Evolutionary conservation across 64 coral and sea anemone species (phyloP).

Genomic region (Stichodactyla mertensii): DNA sequence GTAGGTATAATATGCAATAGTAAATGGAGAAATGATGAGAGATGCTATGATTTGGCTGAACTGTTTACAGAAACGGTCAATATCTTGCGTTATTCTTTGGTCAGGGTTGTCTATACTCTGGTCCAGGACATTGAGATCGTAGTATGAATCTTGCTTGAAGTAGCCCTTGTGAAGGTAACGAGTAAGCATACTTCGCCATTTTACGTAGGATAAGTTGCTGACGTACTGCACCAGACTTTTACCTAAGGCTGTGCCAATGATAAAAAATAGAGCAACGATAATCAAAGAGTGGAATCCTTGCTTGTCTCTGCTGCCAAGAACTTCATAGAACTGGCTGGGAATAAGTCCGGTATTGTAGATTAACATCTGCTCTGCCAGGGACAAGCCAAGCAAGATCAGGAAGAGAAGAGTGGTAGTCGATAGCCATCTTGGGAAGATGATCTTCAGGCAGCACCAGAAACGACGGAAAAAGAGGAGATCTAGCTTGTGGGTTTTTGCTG

Average conservation of each 20-base stretch:
- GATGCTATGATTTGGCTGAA: constrained; percentile 68
- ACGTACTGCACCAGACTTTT: constrained; percentile 77
- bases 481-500: constrained; percentile 35
- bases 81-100: constrained; percentile 95
- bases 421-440: constrained; percentile 68
- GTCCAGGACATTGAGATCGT: constrained; percentile 77
- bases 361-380: constrained; percentile 80
- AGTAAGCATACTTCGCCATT: constrained; percentile 65
- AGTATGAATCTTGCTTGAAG: constrained; percentile 64
- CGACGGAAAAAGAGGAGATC: constrained; percentile 77
- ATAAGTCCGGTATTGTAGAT: constrained; percentile 96
- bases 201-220: constrained; percentile 60
- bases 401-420: constrained; percentile 67
- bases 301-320: constrained; percentile 69
- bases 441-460: constrained; percentile 60
- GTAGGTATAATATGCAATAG: constrained; percentile 88
- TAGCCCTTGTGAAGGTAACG: constrained; percentile 60
- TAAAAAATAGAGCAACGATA: constrained; percentile 49
- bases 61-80: constrained; percentile 72
- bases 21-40: constrained; percentile 87
- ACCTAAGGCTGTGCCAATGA: constrained; percentile 61
- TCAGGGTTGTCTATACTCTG: constrained; percentile 80
- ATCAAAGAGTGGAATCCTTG: constrained; percentile 49
- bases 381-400: constrained; percentile 66
- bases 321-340: constrained; percentile 87